Conservation (phyloP, 1,140 invertebrate genomes). For the Ceratina calcarata region DNA sequence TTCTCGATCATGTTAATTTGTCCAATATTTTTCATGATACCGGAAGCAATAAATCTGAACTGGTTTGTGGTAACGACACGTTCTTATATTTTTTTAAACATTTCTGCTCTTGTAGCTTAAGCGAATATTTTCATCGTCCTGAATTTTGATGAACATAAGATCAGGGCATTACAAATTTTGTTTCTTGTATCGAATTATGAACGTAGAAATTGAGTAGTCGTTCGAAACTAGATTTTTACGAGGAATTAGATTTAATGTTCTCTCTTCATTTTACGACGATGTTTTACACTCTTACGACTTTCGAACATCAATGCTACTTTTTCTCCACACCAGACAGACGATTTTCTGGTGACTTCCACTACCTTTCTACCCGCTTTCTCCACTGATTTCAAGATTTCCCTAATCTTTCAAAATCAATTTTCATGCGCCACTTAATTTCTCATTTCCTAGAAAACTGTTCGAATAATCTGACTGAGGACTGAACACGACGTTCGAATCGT, state of each 20-base stretch:
- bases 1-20: background rate
- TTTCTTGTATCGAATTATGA: background rate
- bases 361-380: too few species aligned
- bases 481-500: too few species aligned
- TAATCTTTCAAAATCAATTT: too few species aligned
- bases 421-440: too few species aligned
- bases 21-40: background rate
- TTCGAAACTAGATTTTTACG: slow-evolving; percentile 18
- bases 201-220: background rate
- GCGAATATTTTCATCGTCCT: background rate
- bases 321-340: too few species aligned
- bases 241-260: background rate
- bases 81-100: background rate
- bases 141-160: background rate
- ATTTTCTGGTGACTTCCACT: too few species aligned
- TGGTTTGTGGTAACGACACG: background rate
- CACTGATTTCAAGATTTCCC: too few species aligned
- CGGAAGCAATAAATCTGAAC: slow-evolving; percentile 19
- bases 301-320: background rate
- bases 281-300: background rate
- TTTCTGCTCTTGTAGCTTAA: background rate
- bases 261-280: slow-evolving; percentile 11
- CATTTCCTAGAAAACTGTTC: too few species aligned
- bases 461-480: too few species aligned
- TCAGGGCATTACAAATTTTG: background rate